These are phyloP conservation scores for Lepisosteus osseus DNA, from an alignment of 2,113 vertebrate genomes.

Conservation along the genomic window DNA sequence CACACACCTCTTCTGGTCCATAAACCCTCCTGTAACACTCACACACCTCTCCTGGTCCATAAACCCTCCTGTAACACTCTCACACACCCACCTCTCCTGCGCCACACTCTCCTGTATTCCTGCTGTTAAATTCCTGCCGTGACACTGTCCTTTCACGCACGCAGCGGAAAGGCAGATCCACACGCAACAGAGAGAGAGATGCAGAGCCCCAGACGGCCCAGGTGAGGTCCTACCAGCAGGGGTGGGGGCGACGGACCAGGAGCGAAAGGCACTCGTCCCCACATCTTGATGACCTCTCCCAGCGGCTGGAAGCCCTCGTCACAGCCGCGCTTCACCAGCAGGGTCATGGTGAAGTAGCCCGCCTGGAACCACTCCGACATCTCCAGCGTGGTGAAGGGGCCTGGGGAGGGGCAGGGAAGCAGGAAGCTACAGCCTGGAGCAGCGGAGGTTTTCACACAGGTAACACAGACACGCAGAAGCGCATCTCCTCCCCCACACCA, in stretches of 20 bases:
- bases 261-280: conserved; percentile 88
- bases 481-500: too few species aligned
- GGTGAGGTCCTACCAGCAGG: conserved; percentile 77
- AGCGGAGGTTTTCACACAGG: background rate
- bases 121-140: background rate
- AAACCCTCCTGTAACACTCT: too few species aligned
- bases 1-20: too few species aligned
- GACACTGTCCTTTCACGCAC: background rate
- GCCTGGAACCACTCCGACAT: conserved; percentile 96
- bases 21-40: too few species aligned
- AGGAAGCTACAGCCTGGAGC: background rate
- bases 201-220: conserved; percentile 29
- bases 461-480: too few species aligned
- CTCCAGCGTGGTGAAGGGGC: conserved; percentile 86
- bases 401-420: conserved; percentile 40
- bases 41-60: too few species aligned
- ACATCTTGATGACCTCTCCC: conserved; percentile 94
- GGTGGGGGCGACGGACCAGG: conserved; percentile 86
- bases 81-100: too few species aligned
- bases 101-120: too few species aligned
- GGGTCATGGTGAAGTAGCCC: conserved; percentile 87
- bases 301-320: conserved; percentile 90
- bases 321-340: conserved; percentile 87
- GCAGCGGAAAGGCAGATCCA: background rate
- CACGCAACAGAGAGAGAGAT: background rate